phyloP scores from a whole-genome alignment of 1,140 invertebrate genomes.

The Dermatophagoides farinae region DNA sequence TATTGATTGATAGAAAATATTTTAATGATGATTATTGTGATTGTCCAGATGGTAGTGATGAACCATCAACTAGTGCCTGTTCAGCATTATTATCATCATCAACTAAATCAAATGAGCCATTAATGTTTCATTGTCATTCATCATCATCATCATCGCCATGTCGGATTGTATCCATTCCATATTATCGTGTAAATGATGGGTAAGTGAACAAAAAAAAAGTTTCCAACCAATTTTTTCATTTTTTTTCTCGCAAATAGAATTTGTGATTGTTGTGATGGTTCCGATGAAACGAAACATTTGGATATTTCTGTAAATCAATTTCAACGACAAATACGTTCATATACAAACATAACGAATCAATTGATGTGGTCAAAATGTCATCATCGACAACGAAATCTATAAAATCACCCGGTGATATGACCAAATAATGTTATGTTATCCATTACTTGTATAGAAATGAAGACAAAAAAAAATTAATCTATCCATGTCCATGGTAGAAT shows the following conservation, averaged over 20 bases:
- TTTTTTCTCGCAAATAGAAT: constrained; percentile 16
- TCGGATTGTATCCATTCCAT: constrained; percentile 7
- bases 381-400: background rate
- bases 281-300: constrained; percentile 34
- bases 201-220: too few relatives aligned
- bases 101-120: constrained; percentile 67
- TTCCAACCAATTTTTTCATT: background rate
- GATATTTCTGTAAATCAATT: background rate
- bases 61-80: constrained; percentile 15
- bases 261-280: constrained; percentile 50
- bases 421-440: background rate
- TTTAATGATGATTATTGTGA: constrained; percentile 16
- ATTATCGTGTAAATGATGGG: constrained; percentile 28
- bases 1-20: constrained; percentile 48
- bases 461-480: too few relatives aligned
- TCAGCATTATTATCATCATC: constrained; percentile 13
- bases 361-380: background rate
- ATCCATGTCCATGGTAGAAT: too few relatives aligned
- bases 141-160: background rate
- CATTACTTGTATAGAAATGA: too few relatives aligned
- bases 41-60: constrained; percentile 19
- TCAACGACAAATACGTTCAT: background rate
- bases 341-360: background rate
- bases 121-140: background rate
- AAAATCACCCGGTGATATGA: background rate